phyloP scores from a whole-genome alignment of 2,888 invertebrate genomes.

The Thecophora atra region DNA sequence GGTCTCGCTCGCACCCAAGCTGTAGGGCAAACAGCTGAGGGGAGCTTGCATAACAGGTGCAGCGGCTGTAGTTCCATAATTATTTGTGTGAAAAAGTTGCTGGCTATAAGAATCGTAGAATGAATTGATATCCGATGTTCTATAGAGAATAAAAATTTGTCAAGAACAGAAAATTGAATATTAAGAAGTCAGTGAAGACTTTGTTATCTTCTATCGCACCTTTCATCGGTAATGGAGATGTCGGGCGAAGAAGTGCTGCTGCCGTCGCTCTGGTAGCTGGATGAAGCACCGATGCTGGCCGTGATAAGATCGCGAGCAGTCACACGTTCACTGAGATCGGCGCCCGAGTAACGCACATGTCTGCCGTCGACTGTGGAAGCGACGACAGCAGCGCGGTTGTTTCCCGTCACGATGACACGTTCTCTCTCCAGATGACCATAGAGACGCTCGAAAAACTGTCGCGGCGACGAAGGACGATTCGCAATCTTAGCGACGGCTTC shows the following conservation, averaged over 20 bases:
- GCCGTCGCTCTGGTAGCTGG: conserved; percentile 61
- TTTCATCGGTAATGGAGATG: conserved; percentile 61
- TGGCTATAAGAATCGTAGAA: conserved; percentile 39
- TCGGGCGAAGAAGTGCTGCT: conserved; percentile 63
- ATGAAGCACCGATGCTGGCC: conserved; percentile 18
- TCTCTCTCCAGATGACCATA: conserved; percentile 77
- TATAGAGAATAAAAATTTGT: conserved; percentile 31
- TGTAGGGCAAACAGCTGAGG: conserved; percentile 50
- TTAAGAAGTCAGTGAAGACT: neutral
- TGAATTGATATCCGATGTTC: conserved; percentile 42
- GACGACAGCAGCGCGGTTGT: neutral
- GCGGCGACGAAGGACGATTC: conserved; percentile 76
- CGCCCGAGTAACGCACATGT: neutral
- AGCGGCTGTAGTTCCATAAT: conserved; percentile 45
- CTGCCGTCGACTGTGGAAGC: no score
- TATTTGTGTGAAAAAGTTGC: conserved; percentile 43
- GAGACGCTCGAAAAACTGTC: conserved; percentile 81
- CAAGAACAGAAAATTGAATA: conserved; percentile 20
- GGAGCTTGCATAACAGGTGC: conserved; percentile 15
- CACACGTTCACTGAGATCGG: neutral
- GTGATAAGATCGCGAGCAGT: conserved; percentile 31
- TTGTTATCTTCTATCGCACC: no score
- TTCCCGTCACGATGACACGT: conserved; percentile 17
- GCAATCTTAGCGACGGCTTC: conserved; percentile 41
- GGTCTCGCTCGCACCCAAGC: conserved; percentile 55